Percentiles rank a stretch among this genome's conserved stretches.
These are phyloP conservation scores for Hoplostethus atlanticus DNA, from an alignment of 2,797 vertebrate species.

Conservation along the genomic window DNA sequence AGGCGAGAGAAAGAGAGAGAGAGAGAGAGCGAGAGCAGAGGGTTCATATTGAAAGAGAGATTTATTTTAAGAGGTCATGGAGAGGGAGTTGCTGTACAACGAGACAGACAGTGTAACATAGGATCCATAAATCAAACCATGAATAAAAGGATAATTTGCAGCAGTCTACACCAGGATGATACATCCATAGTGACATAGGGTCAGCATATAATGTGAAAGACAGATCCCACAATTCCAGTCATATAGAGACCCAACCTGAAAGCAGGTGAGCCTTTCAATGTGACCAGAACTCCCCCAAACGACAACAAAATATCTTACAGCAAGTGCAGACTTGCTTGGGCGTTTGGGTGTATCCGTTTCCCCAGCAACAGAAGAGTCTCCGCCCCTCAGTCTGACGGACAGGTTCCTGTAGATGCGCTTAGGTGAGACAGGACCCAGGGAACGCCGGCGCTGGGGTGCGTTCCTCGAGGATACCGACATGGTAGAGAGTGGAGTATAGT, in stretches of 20 bases:
- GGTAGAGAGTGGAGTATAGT: slow-evolving; percentile 25
- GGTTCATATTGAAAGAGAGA: slow-evolving; percentile 19
- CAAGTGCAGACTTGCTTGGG: slow-evolving; percentile 67
- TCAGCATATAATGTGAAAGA: slow-evolving; percentile 33
- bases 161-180: slow-evolving; percentile 25
- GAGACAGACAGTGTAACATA: slow-evolving; percentile 19
- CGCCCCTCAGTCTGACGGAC: slow-evolving; percentile 80
- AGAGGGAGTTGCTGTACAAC: slow-evolving; percentile 10
- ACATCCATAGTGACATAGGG: slow-evolving; percentile 26
- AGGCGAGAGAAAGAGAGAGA: slow-evolving; percentile 15
- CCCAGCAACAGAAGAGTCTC: slow-evolving; percentile 66
- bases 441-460: slow-evolving; percentile 80
- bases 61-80: slow-evolving; percentile 40
- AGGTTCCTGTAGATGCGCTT: slow-evolving; percentile 87
- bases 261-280: not conserved
- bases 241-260: slow-evolving; percentile 3
- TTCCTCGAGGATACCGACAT: slow-evolving; percentile 81
- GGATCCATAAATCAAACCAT: slow-evolving; percentile 45
- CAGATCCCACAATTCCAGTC: slow-evolving; percentile 10
- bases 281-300: not conserved
- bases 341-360: slow-evolving; percentile 58
- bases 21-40: slow-evolving; percentile 18
- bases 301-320: slow-evolving; percentile 65
- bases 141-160: slow-evolving; percentile 42
- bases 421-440: slow-evolving; percentile 83